Conservation (phyloP, 92 coral and sea anemone genomes). For the Umimayanthus kanabou region DNA sequence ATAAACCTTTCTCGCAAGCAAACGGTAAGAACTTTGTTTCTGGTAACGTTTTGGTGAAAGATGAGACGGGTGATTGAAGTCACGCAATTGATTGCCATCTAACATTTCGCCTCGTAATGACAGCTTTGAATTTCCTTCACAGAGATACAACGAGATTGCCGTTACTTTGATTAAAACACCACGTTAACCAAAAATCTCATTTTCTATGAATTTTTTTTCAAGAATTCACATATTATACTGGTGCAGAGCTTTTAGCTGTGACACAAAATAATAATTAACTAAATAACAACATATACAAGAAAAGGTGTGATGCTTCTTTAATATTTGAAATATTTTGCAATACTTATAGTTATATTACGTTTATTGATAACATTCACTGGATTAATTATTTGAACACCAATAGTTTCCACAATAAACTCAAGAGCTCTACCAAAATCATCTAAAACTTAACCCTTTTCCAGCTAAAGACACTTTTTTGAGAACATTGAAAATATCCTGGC, state of each 20-base stretch:
- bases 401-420: no score
- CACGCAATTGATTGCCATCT: constrained; percentile 8
- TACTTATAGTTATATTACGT: no score
- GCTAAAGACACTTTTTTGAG: no score
- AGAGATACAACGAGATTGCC: not conserved
- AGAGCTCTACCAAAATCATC: no score
- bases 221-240: not conserved
- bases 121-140: not conserved
- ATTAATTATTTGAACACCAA: no score
- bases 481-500: no score
- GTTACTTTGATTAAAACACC: not conserved
- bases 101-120: not conserved
- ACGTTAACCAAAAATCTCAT: not conserved
- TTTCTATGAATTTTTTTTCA: not conserved
- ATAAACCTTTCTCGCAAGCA: constrained; percentile 57
- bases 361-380: no score
- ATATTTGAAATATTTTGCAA: no score
- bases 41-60: not conserved
- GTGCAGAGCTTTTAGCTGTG: not conserved
- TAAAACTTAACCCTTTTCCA: no score
- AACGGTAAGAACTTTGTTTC: constrained; percentile 40
- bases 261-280: no score
- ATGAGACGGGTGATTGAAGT: not conserved
- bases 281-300: no score
- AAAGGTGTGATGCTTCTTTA: no score